A percentile compares a stretch with the other conserved stretches of the same genome.
phyloP scores from a whole-genome alignment of 2,797 vertebrate genomes.

The Onychomys torridus region DNA sequence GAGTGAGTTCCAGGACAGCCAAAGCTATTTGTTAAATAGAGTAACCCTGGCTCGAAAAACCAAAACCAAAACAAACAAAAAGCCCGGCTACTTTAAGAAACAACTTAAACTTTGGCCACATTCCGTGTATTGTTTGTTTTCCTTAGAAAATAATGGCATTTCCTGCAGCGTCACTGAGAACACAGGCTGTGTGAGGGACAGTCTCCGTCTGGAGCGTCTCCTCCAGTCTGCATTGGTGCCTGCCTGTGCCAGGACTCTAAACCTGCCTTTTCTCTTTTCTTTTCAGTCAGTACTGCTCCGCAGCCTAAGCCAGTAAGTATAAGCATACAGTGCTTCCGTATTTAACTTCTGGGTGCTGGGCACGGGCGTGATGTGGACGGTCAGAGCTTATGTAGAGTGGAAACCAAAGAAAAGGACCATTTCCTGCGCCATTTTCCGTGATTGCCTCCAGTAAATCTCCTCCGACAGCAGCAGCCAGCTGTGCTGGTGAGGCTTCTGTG shows the following conservation, averaged over 20 bases:
- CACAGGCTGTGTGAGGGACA: neutral
- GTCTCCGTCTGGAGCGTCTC: neutral
- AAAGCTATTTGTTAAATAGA: neutral
- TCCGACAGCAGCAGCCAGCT: neutral
- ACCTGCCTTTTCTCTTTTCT: slow-evolving; percentile 80
- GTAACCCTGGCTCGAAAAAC: neutral
- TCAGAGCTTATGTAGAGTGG: slow-evolving; percentile 57
- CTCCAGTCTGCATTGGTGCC: neutral
- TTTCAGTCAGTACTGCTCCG: slow-evolving; percentile 97
- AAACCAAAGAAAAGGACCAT: slow-evolving; percentile 56
- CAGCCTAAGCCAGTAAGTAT: slow-evolving; percentile 95
- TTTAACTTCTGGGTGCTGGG: slow-evolving; percentile 40
- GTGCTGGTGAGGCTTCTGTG: slow-evolving; percentile 44
- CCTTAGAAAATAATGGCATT: neutral
- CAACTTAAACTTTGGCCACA: neutral
- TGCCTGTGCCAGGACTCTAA: slow-evolving; percentile 7
- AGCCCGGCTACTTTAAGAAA: neutral
- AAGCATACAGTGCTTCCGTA: slow-evolving; percentile 57
- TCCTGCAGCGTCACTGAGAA: neutral
- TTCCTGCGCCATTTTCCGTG: slow-evolving; percentile 28
- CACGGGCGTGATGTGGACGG: neutral
- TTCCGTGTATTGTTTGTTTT: slow-evolving; percentile 28
- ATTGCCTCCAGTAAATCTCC: slow-evolving; percentile 38
- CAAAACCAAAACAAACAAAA: no score
- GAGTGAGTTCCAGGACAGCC: neutral